Conservation (phyloP, 1,140 invertebrate species). For the Gryllus bimaculatus region DNA sequence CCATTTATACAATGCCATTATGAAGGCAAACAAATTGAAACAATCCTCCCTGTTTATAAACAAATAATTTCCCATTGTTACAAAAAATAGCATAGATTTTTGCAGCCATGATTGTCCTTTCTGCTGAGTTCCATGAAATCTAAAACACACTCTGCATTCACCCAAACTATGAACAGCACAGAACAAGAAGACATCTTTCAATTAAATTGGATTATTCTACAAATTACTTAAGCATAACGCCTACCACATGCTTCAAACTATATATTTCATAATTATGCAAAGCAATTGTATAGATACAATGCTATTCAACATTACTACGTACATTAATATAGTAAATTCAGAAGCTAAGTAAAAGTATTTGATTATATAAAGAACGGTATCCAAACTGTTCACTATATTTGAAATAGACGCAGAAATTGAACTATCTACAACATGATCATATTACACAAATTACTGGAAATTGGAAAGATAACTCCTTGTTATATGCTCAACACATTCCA, state of each 20-base stretch:
- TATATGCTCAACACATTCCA: neutral
- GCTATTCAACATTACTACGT: too few species aligned
- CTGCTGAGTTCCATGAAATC: neutral
- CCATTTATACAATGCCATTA: constrained; percentile 12
- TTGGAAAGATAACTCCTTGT: neutral
- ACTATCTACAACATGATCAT: too few species aligned
- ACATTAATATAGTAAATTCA: too few species aligned
- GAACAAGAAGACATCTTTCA: neutral
- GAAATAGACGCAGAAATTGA: too few species aligned
- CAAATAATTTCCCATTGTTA: constrained; percentile 9
- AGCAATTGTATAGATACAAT: too few species aligned
- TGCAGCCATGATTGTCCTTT: neutral
- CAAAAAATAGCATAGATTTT: neutral
- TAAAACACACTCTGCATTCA: neutral
- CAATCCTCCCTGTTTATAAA: constrained; percentile 9
- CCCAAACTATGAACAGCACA: neutral
- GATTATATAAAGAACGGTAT: too few species aligned
- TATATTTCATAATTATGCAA: too few species aligned
- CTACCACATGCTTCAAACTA: neutral
- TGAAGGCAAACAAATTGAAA: constrained; percentile 8
- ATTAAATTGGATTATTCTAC: neutral
- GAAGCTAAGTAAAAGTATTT: too few species aligned
- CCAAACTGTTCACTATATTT: too few species aligned
- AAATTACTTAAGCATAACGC: neutral
- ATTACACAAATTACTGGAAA: neutral